These are phyloP conservation scores for Eristalinus aeneus DNA, from an alignment of 2,888 invertebrate genomes.

Conservation along the genomic window DNA sequence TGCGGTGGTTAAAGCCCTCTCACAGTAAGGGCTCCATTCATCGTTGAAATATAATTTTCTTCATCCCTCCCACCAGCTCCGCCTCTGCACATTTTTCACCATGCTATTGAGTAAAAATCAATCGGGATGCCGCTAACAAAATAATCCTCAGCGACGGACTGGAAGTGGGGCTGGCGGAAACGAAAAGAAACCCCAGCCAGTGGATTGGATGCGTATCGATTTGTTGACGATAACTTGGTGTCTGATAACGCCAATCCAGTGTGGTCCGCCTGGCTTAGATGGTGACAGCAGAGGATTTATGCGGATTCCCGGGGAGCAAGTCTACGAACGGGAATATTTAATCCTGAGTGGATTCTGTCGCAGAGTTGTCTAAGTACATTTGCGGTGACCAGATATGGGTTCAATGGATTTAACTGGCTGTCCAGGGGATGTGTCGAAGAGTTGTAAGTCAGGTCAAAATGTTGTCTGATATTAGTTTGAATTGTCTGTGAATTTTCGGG, in stretches of 20 bases:
- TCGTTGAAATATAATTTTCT: not conserved
- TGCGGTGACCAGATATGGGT: not conserved
- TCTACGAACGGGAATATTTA: not conserved
- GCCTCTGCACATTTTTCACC: not conserved
- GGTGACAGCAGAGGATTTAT: not conserved
- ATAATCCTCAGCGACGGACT: slow-evolving; percentile 7
- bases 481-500: too few species aligned
- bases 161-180: not conserved
- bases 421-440: not conserved
- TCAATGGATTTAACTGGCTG: not conserved
- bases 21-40: slow-evolving; percentile 1
- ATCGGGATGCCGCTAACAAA: slow-evolving; percentile 17
- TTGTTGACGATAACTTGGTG: slow-evolving; percentile 5
- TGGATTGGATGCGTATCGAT: slow-evolving; percentile 2
- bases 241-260: slow-evolving; percentile 13
- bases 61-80: not conserved
- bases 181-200: not conserved
- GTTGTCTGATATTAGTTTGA: too few species aligned
- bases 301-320: not conserved
- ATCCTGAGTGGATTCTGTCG: not conserved
- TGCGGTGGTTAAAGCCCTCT: slow-evolving; percentile 1
- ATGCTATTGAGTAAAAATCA: slow-evolving; percentile 18
- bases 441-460: not conserved
- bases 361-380: not conserved
- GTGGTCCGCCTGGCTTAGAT: not conserved